Evolutionary conservation across 2,888 invertebrate species (phyloP).

Genomic region (Timema cristinae): DNA sequence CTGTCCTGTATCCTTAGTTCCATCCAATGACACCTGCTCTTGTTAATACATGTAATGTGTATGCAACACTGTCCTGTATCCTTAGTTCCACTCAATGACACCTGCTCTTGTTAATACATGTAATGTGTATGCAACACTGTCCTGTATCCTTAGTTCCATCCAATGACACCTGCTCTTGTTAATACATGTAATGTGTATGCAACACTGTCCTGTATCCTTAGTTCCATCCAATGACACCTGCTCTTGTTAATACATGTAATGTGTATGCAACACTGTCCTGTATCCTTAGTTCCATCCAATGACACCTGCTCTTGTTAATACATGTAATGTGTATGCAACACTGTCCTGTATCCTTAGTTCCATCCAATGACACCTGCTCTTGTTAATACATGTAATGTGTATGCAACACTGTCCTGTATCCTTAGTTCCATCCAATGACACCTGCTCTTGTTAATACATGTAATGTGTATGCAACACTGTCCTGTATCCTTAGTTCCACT

Average conservation of each 20-base stretch:
- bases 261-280: conserved; percentile 99
- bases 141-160: conserved; percentile 61
- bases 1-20: conserved; percentile 77
- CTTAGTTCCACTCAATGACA: neutral
- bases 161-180: no score
- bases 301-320: no score
- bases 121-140: conserved; percentile 99
- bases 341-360: conserved; percentile 77
- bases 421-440: neutral
- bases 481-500: conserved; percentile 60
- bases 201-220: conserved; percentile 92
- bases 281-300: conserved; percentile 48
- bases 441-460: conserved; percentile 51
- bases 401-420: conserved; percentile 98
- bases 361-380: no score
- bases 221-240: no score
- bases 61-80: conserved; percentile 98
- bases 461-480: conserved; percentile 99
- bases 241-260: conserved; percentile 66
- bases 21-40: no score
- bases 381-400: conserved; percentile 81
- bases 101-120: conserved; percentile 51
- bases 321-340: conserved; percentile 99
- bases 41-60: conserved; percentile 81
- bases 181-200: conserved; percentile 92